phyloP scores from a whole-genome alignment of 2,113 vertebrate species.

The Sorex fumeus region DNA sequence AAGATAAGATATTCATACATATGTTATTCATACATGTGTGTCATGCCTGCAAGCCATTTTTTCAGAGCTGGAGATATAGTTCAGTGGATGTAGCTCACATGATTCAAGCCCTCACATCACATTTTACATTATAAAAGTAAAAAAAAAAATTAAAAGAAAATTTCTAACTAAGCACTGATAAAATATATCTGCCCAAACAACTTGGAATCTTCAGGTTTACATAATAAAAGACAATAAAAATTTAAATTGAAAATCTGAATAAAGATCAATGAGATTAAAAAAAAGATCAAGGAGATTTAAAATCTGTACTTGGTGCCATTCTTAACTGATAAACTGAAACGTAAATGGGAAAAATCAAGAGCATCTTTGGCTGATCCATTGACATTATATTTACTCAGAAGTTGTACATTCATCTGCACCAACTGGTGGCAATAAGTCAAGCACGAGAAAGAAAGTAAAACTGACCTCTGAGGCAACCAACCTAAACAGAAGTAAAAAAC shows the following conservation, averaged over 20 bases:
- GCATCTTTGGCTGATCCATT: accelerated
- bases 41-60: background rate
- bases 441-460: background rate
- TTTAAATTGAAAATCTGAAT: background rate
- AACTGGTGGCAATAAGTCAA: background rate
- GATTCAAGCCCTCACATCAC: no score
- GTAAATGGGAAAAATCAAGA: background rate
- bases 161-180: background rate
- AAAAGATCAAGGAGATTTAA: no score
- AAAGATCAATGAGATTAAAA: background rate
- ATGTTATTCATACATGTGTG: background rate
- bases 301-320: background rate
- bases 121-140: no score
- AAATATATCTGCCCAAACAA: background rate
- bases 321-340: background rate
- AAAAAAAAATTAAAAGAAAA: background rate
- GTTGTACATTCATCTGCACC: accelerated
- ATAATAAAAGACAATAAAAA: background rate
- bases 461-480: background rate
- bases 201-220: background rate
- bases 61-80: no score
- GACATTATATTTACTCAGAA: background rate
- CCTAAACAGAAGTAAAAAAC: constrained; percentile 19
- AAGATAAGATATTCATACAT: background rate
- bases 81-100: no score